Evolutionary conservation across 2,888 invertebrate species (phyloP).

Genomic region (Synanthedon formicaeformis): DNA sequence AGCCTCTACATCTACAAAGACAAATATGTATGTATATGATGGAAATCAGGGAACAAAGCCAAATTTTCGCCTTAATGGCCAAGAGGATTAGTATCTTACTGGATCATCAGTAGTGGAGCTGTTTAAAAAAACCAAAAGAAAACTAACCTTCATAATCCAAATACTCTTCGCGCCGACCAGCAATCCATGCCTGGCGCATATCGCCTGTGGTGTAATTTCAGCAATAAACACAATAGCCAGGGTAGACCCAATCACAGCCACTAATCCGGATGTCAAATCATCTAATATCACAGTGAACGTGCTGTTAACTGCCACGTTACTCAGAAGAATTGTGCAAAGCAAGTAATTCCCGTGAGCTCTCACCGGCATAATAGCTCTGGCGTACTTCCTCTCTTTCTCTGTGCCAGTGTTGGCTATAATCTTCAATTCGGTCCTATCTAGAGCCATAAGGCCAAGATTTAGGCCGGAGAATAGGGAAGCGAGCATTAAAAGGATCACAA

Average conservation of each 20-base stretch:
- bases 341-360: constrained; percentile 94
- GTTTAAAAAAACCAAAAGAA: not conserved
- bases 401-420: constrained; percentile 95
- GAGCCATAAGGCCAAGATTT: constrained; percentile 95
- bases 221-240: constrained; percentile 96
- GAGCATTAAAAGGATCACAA: constrained; percentile 80
- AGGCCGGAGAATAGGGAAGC: constrained; percentile 97
- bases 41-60: not conserved
- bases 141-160: constrained; percentile 81
- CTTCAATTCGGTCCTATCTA: constrained; percentile 95
- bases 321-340: constrained; percentile 82
- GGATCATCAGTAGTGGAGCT: not conserved
- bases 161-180: constrained; percentile 96
- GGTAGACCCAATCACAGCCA: constrained; percentile 92
- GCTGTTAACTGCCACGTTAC: constrained; percentile 96
- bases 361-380: constrained; percentile 91
- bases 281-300: constrained; percentile 96
- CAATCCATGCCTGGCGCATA: constrained; percentile 94
- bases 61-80: not conserved
- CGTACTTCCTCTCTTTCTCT: constrained; percentile 84
- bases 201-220: constrained; percentile 96
- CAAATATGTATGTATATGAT: too few species aligned
- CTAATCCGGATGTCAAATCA: constrained; percentile 89
- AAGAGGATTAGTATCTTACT: not conserved
- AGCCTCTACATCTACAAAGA: too few species aligned